Percentiles rank a stretch among this genome's conserved stretches.
Conservation (phyloP, 2,888 invertebrate species). For the Philhelius pedissequus region DNA sequence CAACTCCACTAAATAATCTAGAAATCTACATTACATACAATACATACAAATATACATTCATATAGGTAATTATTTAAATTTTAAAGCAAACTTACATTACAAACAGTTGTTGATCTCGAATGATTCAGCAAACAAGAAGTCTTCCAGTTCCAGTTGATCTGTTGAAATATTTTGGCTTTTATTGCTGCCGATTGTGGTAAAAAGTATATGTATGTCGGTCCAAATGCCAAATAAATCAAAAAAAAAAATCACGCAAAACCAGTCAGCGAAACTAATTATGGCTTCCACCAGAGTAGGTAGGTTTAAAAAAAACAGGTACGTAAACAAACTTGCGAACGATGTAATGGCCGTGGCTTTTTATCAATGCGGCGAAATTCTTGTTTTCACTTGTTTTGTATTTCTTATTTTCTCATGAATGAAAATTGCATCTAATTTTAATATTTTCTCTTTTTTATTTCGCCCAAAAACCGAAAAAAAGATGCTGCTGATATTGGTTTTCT, state of each 20-base stretch:
- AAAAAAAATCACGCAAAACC: slow-evolving; percentile 23
- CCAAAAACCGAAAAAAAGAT: slow-evolving; percentile 2
- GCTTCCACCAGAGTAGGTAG: not conserved
- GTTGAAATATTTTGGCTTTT: slow-evolving; percentile 4
- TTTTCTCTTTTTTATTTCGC: slow-evolving; percentile 66
- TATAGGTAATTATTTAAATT: not conserved
- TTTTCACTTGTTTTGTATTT: slow-evolving; percentile 60
- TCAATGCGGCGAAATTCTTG: slow-evolving; percentile 23
- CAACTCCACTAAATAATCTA: not conserved
- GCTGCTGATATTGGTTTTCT: slow-evolving; percentile 39
- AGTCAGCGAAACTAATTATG: slow-evolving; percentile 29
- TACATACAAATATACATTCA: too few species aligned
- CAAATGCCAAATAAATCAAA: slow-evolving; percentile 31
- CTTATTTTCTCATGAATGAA: slow-evolving; percentile 63
- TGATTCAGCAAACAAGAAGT: slow-evolving; percentile 12
- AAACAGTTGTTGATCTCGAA: slow-evolving; percentile 39
- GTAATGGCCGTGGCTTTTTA: slow-evolving; percentile 24
- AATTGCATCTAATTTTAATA: slow-evolving; percentile 59
- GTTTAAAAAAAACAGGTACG: not conserved
- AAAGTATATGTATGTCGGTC: not conserved
- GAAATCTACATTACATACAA: not conserved
- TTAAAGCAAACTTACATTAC: slow-evolving; percentile 32
- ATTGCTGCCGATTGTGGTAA: not conserved
- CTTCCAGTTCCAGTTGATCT: slow-evolving; percentile 1
- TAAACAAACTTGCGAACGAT: not conserved